Evolutionary conservation across 2,888 invertebrate genomes (phyloP), one percentile per base, ranked within the genome.

Genomic region (Drosophila borealis): DNA sequence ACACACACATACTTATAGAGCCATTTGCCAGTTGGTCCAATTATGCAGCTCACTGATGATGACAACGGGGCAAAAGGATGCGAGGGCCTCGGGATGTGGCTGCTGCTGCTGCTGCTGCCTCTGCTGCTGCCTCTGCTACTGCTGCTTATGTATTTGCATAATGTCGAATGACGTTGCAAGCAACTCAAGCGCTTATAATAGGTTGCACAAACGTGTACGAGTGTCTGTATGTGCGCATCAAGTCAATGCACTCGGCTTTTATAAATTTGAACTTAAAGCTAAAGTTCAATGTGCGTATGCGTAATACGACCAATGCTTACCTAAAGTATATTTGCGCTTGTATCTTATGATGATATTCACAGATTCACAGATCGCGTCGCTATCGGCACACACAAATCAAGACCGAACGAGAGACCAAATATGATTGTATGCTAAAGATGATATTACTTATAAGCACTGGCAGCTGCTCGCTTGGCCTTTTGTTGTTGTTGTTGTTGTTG

Each of bases 351-450:
- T 36, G 57, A 65, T 62, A 69, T 60, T 64, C 74, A 65, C 53
- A 39, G 29, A 29, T 55, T 61, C 70, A 66, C 48, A 41, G 56
- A 74, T 57, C 78, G 69, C 67, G 29, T 65, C 63, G 17, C 68
- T 77, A 83, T 80, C 74, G 66, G 56, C 74, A 61, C 60, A 53
- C 78, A 83, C 70, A 83, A 81, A 81, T 83, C 81, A 85, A 59
- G 56, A 67, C 70, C 10, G 46, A 46, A n/a, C 46, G 46, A n/a
- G 29, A 2, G 46, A 29, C 51, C 29, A 55, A 54, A 63, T 57
- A 65, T 65, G 79, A 82, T 78, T 68, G 69, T 83, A 81, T 81
- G 81, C 68, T 45, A 59, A 71, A 68, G 70, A 83, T 78, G 81
- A 79, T 82, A 63, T 80, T 64, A 36, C 50, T 49, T 74, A 66